Base-by-base conservation (phyloP, 2,113 vertebrate genomes). In the Bujurquina vittata region DNA sequence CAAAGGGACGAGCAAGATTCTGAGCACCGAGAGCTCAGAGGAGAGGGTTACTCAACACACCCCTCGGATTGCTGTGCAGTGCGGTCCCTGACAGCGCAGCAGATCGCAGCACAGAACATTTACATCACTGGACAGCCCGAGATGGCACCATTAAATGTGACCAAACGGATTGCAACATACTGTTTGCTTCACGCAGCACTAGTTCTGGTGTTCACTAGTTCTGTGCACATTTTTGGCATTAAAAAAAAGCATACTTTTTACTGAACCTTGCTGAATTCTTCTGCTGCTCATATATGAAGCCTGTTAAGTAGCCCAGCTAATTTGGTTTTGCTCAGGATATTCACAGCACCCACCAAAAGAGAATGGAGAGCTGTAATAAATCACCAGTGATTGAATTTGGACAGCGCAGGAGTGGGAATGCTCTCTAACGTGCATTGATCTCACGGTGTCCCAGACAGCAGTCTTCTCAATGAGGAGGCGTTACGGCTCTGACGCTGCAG, bases 391-490 rank as follows among this genome's bases (percentile, higher is more conserved):
- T 75, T 91, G 82, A 87, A 88, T 93, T 77, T 90, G 80, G 77
- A 84, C 69, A 61, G 63, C 77, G 82, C 79, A 74, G 84, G 82
- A 65, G 87, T 88, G 84, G 87, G 85, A 90, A 93, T 90, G 93
- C 85, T 85, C 87, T 89, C 80, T 81, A 85, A 88, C 72, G 49
- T 74, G 76, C 86, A 94, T 91, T 87, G 88, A 92, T 94, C 87
- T 76, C 29, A 22, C 23, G 35, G 81, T 46, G 75, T 87, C 67
- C 83, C 79, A 90, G 85, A 87, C 82, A 65, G 72, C n/a, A 20
- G 79, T 81, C 59, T 77, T 84, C 56, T 67, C 4, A 52, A 22
- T 14, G 62, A 67, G 58, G 59, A 79, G 77, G 61, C 1, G 12
- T 31, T 72, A 37, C n/a, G 67, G 55, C 46, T 37, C 43, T 58